Base-by-base conservation (phyloP, 2,797 vertebrate species). In the Rhyacichthys aspro region DNA sequence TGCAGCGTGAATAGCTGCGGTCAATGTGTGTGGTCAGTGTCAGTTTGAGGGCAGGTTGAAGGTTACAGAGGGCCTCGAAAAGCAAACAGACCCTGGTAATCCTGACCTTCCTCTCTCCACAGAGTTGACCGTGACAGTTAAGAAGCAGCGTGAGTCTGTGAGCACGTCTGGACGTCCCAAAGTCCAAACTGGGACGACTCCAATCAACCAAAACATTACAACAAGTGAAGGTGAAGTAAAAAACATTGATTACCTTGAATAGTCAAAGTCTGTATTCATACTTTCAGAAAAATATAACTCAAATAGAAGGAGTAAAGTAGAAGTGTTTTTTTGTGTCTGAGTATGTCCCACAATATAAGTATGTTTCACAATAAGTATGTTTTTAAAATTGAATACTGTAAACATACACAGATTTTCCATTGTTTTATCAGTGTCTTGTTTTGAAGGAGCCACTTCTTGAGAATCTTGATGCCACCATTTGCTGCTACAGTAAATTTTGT, bases 41-140 rank as follows among this genome's bases (percentile, higher is more conserved):
- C 45, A 14, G 23, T 39, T 39, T 45, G 39, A 43, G 84, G 82
- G 70, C 76, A 86, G 79, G 86, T 74, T 85, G 83, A 86, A 86
- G 88, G 85, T 83, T 33, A 54, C 32, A 0, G 9, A 39, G 57
- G 72, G 68, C 67, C 63, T 68, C 46, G 1, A 14, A 78, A 77
- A 82, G 73, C 78, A 88, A 89, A 89, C 79, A 84, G 36, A 1
- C 59, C 59, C 34, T 7, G 0, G 1, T 87, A 88, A 89, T 86
- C 87, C 87, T 64, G 71, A 84, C 83, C 83, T 76, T 71, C 74
- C 39, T 46, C 64, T 63, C 69, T 53, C 50, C 50, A 53, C 75
- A 78, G 12, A 76, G 79, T 82, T 84, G 84, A 85, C 80, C 78
- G 64, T 86, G 85, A 79, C 60, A 1, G 57, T 12, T 86, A 87